Conservation (phyloP, 2,113 vertebrate species). For the Alouatta palliata region DNA sequence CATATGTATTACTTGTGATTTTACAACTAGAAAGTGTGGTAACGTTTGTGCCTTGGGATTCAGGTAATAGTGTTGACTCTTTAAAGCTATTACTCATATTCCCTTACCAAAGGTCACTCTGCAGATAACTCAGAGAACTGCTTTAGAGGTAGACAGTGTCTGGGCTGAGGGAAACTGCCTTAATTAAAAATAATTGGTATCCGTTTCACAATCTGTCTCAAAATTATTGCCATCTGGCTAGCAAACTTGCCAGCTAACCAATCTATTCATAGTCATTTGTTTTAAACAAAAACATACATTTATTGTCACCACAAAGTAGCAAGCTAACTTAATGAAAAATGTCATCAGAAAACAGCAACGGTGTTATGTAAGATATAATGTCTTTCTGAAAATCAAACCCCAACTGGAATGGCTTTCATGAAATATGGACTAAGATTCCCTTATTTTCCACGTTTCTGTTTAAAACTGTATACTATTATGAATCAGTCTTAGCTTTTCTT, state of each 20-base stretch:
- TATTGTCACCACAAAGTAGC: background rate
- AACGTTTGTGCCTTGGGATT: background rate
- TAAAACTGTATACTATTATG: background rate
- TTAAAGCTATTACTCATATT: constrained; percentile 63
- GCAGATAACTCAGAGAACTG: background rate
- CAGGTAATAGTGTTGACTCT: background rate
- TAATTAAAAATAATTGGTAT: constrained; percentile 68
- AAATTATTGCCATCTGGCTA: constrained; percentile 14
- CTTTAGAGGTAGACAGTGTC: background rate
- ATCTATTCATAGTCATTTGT: constrained; percentile 13
- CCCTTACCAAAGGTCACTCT: background rate
- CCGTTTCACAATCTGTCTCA: constrained; percentile 51
- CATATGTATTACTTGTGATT: background rate
- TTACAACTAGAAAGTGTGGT: background rate
- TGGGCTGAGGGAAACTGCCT: constrained; percentile 25
- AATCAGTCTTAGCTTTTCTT: background rate
- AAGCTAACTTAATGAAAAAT: background rate
- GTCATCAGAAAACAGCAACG: background rate
- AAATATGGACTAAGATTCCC: background rate
- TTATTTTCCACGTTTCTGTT: background rate
- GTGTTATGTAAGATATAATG: background rate
- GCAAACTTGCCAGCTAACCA: background rate
- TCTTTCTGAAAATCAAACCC: background rate
- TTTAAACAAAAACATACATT: constrained; percentile 32
- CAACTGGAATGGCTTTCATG: background rate